Percentiles rank a stretch among this genome's conserved stretches.
Conservation (phyloP, 1,140 invertebrate species). For the Sweltsa coloradensis region DNA sequence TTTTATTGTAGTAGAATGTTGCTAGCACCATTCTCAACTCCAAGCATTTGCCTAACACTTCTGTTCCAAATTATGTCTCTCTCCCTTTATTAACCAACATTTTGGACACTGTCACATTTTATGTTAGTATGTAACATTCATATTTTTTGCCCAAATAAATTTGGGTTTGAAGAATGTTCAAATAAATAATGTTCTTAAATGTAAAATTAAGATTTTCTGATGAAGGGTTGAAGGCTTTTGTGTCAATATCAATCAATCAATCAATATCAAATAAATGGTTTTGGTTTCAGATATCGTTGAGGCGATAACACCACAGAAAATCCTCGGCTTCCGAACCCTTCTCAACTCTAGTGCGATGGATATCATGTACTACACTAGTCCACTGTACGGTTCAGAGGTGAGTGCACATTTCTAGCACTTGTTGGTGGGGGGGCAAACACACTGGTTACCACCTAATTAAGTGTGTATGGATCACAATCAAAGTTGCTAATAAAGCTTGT, state of each 20-base stretch:
- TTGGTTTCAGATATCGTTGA: constrained; percentile 48
- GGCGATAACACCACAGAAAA: constrained; percentile 54
- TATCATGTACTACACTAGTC: constrained; percentile 72
- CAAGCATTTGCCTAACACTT: not conserved
- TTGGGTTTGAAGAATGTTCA: too few species aligned
- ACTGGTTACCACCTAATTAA: not conserved
- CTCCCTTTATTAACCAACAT: too few species aligned
- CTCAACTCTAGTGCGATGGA: constrained; percentile 69
- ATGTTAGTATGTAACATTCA: too few species aligned
- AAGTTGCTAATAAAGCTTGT: not conserved
- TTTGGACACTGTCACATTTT: too few species aligned
- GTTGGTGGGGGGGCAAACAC: not conserved
- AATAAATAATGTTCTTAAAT: constrained; percentile 12
- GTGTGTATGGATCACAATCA: not conserved
- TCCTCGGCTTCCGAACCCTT: constrained; percentile 46
- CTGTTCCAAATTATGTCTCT: too few species aligned
- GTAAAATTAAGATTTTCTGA: not conserved
- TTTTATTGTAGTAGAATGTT: not conserved
- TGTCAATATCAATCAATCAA: not conserved
- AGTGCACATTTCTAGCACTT: not conserved
- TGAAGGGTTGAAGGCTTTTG: not conserved
- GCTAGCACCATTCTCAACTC: not conserved
- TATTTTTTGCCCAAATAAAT: too few species aligned
- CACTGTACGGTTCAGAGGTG: constrained; percentile 59
- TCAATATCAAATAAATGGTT: too few species aligned